A percentile compares a stretch with the other conserved stretches of the same genome.
Conservation (phyloP, 1,140 invertebrate species). For the Bradynema listronoti region DNA sequence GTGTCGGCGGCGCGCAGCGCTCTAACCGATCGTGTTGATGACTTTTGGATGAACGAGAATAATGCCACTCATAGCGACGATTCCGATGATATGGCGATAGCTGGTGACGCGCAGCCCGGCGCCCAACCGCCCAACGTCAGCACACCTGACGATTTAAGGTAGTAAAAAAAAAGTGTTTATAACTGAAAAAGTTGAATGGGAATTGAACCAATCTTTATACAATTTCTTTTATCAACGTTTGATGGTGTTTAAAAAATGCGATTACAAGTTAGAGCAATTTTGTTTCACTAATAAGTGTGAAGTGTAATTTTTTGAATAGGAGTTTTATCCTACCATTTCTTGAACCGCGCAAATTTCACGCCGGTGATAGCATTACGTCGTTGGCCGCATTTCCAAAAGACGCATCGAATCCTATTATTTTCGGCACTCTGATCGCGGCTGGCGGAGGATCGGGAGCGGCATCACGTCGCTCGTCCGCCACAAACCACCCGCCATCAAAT, state of each 20-base stretch:
- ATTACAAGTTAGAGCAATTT: too few relatives aligned
- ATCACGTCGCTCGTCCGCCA: conserved; percentile 31
- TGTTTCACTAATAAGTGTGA: neutral
- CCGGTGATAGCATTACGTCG: conserved; percentile 23
- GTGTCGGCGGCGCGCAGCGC: conserved; percentile 8
- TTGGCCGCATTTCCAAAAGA: conserved; percentile 39
- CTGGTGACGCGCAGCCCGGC: neutral
- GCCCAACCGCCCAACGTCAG: conserved; percentile 15
- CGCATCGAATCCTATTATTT: conserved; percentile 25
- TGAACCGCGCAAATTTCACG: conserved; percentile 15
- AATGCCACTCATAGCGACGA: conserved; percentile 12
- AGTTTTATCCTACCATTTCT: neutral
- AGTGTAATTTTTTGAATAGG: neutral
- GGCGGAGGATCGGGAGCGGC: conserved; percentile 16
- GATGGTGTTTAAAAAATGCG: too few relatives aligned
- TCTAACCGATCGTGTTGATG: conserved; percentile 11
- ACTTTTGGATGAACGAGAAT: conserved; percentile 17
- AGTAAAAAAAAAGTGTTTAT: too few relatives aligned
- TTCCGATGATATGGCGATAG: conserved; percentile 2
- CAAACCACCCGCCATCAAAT: neutral
- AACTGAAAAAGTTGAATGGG: neutral
- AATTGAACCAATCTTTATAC: neutral
- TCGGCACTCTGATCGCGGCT: too few relatives aligned
- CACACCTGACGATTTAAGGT: conserved; percentile 36
- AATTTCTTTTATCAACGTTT: too few relatives aligned